A percentile compares a stretch with the other conserved stretches of the same genome.
Conservation (phyloP, 2,797 vertebrate genomes). For the Halcyon smyrnensis region DNA sequence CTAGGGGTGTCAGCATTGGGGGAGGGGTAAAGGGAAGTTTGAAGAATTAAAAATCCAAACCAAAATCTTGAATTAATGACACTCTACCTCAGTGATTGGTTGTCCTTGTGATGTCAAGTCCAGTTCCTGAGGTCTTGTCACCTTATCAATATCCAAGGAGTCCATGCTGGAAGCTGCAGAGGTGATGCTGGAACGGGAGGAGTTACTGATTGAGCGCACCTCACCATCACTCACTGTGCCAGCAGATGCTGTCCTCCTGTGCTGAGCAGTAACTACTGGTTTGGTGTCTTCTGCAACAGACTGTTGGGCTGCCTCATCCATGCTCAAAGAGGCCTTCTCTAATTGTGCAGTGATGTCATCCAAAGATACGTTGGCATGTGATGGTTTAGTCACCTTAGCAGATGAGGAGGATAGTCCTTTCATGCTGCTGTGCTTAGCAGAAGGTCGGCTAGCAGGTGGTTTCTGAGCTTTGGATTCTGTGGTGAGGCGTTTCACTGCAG, state of each 20-base stretch:
- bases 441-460: slow-evolving; percentile 83
- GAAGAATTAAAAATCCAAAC: not conserved
- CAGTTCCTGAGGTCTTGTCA: slow-evolving; percentile 83
- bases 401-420: slow-evolving; percentile 86
- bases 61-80: not conserved
- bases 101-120: slow-evolving; percentile 83
- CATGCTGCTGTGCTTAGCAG: slow-evolving; percentile 87
- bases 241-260: slow-evolving; percentile 92
- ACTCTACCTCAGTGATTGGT: slow-evolving; percentile 82
- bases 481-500: slow-evolving; percentile 74
- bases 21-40: too few species aligned
- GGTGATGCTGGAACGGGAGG: slow-evolving; percentile 91
- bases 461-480: slow-evolving; percentile 86
- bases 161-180: slow-evolving; percentile 97
- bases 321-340: slow-evolving; percentile 93
- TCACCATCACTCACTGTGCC: slow-evolving; percentile 93
- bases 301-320: slow-evolving; percentile 93
- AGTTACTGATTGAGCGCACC: slow-evolving; percentile 87
- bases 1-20: not conserved
- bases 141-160: slow-evolving; percentile 91
- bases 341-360: slow-evolving; percentile 97
- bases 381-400: slow-evolving; percentile 81
- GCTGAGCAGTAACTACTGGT: slow-evolving; percentile 84
- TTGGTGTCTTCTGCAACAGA: slow-evolving; percentile 79
- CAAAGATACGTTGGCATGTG: slow-evolving; percentile 92